Base-by-base conservation (phyloP, 2,797 vertebrate species). In the Pangasius krempfi region DNA sequence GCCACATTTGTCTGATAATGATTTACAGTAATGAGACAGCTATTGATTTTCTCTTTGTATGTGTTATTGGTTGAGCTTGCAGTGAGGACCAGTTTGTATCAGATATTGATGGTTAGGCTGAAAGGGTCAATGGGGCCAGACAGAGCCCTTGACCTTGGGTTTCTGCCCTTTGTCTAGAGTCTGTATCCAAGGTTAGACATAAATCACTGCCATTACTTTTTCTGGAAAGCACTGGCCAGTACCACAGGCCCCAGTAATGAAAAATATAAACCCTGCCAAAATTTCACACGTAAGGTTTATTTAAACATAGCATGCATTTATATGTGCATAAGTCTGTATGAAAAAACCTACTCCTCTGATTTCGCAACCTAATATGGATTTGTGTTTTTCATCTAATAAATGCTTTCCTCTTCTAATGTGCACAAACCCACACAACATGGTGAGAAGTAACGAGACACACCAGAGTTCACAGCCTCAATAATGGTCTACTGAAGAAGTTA, bases 91-190 rank as follows among this genome's bases (percentile, higher is more conserved):
- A 25, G 18, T 83, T 82, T 84, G 84, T 47, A 88, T 79, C 76
- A 40, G 62, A 83, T 84, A 50, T 62, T 30, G 16, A 88, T 33
- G 70, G 86, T 78, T 68, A 78, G 37, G 27, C n/a, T 60, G 79
- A 84, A 89, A 81, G 66, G 72, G 90, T 85, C 86, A 88, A 54
- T 5, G n/a, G 10, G 78, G 60, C 60, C 86, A 88, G 86, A 81
- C 79, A 78, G 50, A 84, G 70, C 37, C 84, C 73, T 88, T 89
- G 88, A 87, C 87, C 81, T 85, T 82, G 84, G 87, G 88, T 50
- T 56, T 50, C 66, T 66, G 87, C 25, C 9, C 79, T 60, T 58
- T 73, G 86, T 40, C 44, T 64, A 73, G 73, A 81, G 88, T 87
- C 87, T 91, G 75, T 66, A 62, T 60, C 6, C 50, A 54, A 62